A percentile compares a stretch with the other conserved stretches of the same genome.
Evolutionary conservation across 2,797 vertebrate species (phyloP).

Genomic region (Acanthopagrus latus): DNA sequence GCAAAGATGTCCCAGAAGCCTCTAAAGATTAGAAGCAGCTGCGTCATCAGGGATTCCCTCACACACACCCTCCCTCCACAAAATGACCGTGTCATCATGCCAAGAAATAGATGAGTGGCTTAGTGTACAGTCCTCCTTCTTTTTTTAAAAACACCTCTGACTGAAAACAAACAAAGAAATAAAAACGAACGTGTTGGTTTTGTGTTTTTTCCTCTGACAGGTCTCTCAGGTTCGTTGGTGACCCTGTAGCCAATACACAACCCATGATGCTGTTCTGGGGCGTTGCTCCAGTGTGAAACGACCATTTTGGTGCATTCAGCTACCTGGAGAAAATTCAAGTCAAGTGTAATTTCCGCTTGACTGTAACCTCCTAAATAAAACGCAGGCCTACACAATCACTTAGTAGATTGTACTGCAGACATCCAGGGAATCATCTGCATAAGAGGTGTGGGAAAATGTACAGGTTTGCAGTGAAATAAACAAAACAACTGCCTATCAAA

Average conservation of each 20-base stretch:
- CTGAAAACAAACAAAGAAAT: not conserved
- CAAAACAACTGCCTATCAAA: too few species aligned
- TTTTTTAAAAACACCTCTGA: not conserved
- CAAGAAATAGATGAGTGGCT: slow-evolving; percentile 4
- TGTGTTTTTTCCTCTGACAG: slow-evolving; percentile 62
- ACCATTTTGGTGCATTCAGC: not conserved
- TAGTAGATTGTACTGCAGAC: too few species aligned
- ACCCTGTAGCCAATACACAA: slow-evolving; percentile 61
- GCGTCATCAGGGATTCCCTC: slow-evolving; percentile 55
- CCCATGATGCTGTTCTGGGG: slow-evolving; percentile 59
- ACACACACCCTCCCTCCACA: not conserved
- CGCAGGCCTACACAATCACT: too few species aligned
- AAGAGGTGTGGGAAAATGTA: not conserved
- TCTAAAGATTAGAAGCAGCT: slow-evolving; percentile 58
- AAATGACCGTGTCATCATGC: slow-evolving; percentile 7
- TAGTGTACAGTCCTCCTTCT: not conserved
- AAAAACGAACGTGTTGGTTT: not conserved
- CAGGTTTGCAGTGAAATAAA: not conserved
- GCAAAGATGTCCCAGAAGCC: not conserved
- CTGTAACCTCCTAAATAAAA: not conserved
- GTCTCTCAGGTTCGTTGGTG: slow-evolving; percentile 69
- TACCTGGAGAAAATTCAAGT: not conserved
- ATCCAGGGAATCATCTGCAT: not conserved
- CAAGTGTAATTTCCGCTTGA: too few species aligned
- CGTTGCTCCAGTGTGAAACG: too few species aligned